Evolutionary conservation across 2,888 invertebrate species (phyloP), one percentile per base, ranked within the genome.

Genomic region (Dusona sp.): DNA sequence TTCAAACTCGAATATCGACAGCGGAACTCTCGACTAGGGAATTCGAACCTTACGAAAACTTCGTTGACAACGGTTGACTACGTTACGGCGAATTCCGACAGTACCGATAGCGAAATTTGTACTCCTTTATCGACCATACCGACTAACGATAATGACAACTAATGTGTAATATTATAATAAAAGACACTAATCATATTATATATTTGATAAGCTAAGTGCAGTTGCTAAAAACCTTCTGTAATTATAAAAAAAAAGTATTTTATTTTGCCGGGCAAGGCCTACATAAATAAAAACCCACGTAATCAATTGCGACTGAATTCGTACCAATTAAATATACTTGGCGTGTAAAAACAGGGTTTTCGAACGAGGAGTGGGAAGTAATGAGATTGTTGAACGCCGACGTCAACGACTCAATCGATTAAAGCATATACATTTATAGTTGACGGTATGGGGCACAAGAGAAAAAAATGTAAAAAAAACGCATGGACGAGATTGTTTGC

Each of bases 341-440:
- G 61, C 81, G 61, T 74, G 48, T 51, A 68, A 81, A 67, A 79
- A 79, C 85, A 48, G 67, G 36, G 64, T 57, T 73, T 84, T 77
- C 29, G 67, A 78, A 67, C 65, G 51, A 25, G 42, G 79, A 85
- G 85, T 85, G 81, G 85, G 85, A 85, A 73, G 77, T 81, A 81
- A 85, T 65, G 80, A 85, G 73, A 54, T 54, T 72, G 77, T 75
- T 70, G 72, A 67, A 70, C 61, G 77, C 65, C 81, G 72, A 81
- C 48, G 65, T 19, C n/a, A 73, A 38, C 29, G n/a, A 70, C 57
- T 70, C 57, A 11, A 45, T 45, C 68, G 51, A 73, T 68, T 11
- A 3, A 75, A 75, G 74, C 33, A 75, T 48, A 33, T 36, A 54
- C 33, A 75, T 48, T 42, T 36, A 54, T 61, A 36, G 25, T 6